These are phyloP conservation scores for Silurus aristotelis DNA, from an alignment of 2,797 vertebrate genomes.

Conservation along the genomic window DNA sequence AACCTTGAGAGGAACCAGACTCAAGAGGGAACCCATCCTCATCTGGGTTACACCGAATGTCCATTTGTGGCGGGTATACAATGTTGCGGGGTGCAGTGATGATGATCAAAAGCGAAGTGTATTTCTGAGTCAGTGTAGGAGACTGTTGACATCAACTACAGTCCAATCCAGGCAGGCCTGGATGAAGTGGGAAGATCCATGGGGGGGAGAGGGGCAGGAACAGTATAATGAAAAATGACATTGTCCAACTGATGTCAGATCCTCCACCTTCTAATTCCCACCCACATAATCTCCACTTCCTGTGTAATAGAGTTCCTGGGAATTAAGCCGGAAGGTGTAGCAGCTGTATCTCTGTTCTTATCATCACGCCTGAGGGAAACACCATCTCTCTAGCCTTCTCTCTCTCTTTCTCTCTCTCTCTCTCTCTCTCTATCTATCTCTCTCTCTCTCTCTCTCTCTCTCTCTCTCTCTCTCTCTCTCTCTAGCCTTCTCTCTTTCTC, in stretches of 20 bases:
- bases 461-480: not conserved
- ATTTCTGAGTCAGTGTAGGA: too few relatives aligned
- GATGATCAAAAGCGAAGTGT: too few relatives aligned
- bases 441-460: not conserved
- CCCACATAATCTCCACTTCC: not conserved
- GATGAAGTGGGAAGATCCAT: too few relatives aligned
- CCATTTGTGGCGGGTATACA: too few relatives aligned
- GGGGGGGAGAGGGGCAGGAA: too few relatives aligned
- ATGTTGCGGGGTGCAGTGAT: too few relatives aligned
- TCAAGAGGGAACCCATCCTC: too few relatives aligned
- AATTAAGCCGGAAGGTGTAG: conserved; percentile 53
- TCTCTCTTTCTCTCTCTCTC: not conserved
- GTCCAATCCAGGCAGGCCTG: too few relatives aligned
- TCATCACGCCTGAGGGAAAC: conserved; percentile 61
- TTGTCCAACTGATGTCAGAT: not conserved
- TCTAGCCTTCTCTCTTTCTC: not conserved
- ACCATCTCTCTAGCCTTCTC: conserved; percentile 24
- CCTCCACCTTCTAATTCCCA: not conserved
- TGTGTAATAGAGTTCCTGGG: conserved; percentile 52
- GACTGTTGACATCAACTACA: too few relatives aligned
- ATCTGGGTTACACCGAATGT: too few relatives aligned
- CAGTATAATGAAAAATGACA: too few relatives aligned
- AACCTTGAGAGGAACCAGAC: too few relatives aligned
- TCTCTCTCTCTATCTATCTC: not conserved
- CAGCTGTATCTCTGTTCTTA: conserved; percentile 61